These are phyloP conservation scores for Pimephales promelas DNA, from an alignment of 2,113 vertebrate species.

Conservation along the genomic window DNA sequence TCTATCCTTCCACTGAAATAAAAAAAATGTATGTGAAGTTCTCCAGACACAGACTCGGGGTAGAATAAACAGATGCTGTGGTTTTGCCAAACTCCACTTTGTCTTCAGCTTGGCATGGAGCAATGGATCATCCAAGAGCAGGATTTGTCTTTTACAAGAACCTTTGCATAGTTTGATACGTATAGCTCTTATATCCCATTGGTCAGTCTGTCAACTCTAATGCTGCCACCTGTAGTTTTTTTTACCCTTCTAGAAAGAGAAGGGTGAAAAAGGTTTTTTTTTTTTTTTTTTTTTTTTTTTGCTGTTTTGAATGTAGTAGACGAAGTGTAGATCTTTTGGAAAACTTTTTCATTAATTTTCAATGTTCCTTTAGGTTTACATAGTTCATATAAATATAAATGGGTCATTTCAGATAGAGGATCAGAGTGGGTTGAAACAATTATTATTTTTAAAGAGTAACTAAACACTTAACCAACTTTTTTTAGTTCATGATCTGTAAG, in stretches of 20 bases:
- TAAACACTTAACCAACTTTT: no score
- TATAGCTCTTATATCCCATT: conserved; percentile 22
- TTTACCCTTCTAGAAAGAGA: not conserved
- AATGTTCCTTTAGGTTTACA: no score
- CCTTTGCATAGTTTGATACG: conserved; percentile 19
- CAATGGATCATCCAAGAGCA: conserved; percentile 13
- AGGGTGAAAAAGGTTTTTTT: no score
- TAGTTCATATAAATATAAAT: no score
- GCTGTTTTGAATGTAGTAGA: not conserved
- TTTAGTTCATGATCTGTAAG: no score
- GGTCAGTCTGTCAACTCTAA: not conserved
- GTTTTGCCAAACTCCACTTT: conserved; percentile 51
- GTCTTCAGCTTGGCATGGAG: conserved; percentile 49
- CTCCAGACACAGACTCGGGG: conserved; percentile 43
- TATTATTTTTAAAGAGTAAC: no score
- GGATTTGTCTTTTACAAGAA: conserved; percentile 33
- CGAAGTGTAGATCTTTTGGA: no score
- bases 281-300: no score
- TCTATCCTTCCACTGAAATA: not conserved
- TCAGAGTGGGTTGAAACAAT: no score
- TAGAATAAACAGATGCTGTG: conserved; percentile 44
- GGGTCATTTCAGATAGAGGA: no score
- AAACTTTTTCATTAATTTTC: no score
- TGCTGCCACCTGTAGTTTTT: not conserved
- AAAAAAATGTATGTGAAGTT: conserved; percentile 5